Evolutionary conservation across 2,888 invertebrate species (phyloP), one percentile per base, ranked within the genome.

Genomic region (Campoplex capitator): DNA sequence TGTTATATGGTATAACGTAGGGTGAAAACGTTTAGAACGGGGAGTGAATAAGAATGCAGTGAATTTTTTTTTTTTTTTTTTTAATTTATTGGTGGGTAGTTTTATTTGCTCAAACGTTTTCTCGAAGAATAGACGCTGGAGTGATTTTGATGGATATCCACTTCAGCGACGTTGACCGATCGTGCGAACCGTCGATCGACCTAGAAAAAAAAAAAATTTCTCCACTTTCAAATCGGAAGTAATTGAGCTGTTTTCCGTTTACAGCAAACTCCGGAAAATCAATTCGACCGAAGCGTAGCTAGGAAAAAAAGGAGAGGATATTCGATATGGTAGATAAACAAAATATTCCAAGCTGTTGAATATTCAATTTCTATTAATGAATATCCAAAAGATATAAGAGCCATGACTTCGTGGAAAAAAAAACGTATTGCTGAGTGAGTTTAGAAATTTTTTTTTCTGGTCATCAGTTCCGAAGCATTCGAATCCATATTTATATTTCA

Each of bases 141-240:
- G 68, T 74, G 38, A 48, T 85, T 81, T 70, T 77, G 81, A 81
- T 77, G 71, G 76, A 85, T 81, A n/a, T 51, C 75, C 62, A 38
- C 81, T 75, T 35, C 51, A n/a, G 32, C 28, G 76, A 54, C 67
- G 42, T 56, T 76, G 75, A 85, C 76, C 68, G 56, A 81, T 85
- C 54, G 68, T 73, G 32, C 62, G 28, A 81, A 77, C 18, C 71
- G 75, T 70, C 65, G 35, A 54, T 67, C 51, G 45, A 81, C 65
- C 56, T 56, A 38, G 16, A 56, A 77, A 56, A 73, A 45, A 45
- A 35, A 42, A 13, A 23, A 23, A 23, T 23, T 65, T 62, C 62
- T 23, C 13, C 71, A 70, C 51, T 35, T 71, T 23, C 45, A 28
- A 45, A 58, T 16, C 71, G 23, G 42, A 78, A 35, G 68, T 38